Evolutionary conservation across 2,888 invertebrate species (phyloP).

Genomic region (Drosophila atripex): DNA sequence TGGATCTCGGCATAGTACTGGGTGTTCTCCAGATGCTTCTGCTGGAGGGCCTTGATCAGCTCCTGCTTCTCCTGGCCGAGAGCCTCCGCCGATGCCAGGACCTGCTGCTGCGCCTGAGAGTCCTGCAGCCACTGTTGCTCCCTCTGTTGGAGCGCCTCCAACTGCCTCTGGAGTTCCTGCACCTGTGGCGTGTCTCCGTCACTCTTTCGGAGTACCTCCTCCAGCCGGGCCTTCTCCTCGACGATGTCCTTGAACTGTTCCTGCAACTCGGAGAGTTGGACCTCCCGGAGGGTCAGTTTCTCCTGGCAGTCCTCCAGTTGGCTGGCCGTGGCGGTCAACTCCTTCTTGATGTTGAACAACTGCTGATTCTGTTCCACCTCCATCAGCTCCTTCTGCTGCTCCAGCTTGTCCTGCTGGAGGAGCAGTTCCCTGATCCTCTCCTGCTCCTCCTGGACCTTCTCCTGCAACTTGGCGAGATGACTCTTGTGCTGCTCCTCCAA

Average conservation of each 20-base stretch:
- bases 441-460: constrained; percentile 22
- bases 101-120: constrained; percentile 31
- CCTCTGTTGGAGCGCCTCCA: not conserved
- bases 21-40: constrained; percentile 93
- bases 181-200: not conserved
- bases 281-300: constrained; percentile 3
- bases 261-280: constrained; percentile 20
- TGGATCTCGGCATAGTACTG: constrained; percentile 94
- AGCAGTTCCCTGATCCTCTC: constrained; percentile 10
- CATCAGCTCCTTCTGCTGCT: constrained; percentile 30
- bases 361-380: constrained; percentile 29
- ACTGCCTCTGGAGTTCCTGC: not conserved
- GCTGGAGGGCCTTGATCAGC: constrained; percentile 88
- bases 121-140: constrained; percentile 17
- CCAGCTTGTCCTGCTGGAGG: constrained; percentile 14
- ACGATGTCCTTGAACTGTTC: constrained; percentile 1
- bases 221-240: constrained; percentile 6
- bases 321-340: constrained; percentile 6
- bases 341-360: constrained; percentile 13
- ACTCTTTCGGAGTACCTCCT: constrained; percentile 11
- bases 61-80: constrained; percentile 87
- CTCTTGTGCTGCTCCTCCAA: constrained; percentile 15
- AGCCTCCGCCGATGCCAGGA: constrained; percentile 71
- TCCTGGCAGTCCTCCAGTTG: constrained; percentile 26
- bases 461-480: constrained; percentile 19